phyloP scores from a whole-genome alignment of 2,797 vertebrate genomes.

The Cynopterus sphinx region DNA sequence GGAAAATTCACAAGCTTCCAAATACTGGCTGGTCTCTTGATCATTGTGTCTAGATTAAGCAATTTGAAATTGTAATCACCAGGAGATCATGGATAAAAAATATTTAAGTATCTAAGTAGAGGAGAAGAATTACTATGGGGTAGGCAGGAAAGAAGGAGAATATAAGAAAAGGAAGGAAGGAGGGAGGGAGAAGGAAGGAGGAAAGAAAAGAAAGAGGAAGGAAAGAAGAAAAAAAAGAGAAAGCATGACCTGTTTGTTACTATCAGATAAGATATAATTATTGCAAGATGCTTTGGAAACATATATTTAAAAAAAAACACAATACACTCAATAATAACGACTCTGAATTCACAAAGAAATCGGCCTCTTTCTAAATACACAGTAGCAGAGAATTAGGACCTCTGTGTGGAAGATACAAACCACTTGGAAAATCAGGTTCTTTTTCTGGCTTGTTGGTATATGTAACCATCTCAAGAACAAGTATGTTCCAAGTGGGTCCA shows the following conservation, averaged over 20 bases:
- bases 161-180: not conserved
- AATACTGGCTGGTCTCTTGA: not conserved
- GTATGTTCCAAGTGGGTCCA: not conserved
- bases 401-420: not conserved
- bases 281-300: not conserved
- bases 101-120: not conserved
- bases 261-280: not conserved
- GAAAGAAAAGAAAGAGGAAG: not conserved
- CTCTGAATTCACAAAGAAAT: not conserved
- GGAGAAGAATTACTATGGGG: not conserved
- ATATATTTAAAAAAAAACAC: not conserved
- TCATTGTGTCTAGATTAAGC: not conserved
- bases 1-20: not conserved
- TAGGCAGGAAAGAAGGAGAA: not conserved
- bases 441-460: not conserved
- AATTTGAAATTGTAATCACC: not conserved
- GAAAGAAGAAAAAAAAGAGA: not conserved
- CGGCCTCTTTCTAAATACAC: not conserved
- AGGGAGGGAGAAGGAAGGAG: no score
- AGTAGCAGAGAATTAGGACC: not conserved
- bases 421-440: not conserved
- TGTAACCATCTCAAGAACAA: not conserved
- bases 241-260: not conserved
- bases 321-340: not conserved
- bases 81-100: not conserved